A percentile compares a stretch with the other conserved stretches of the same genome.
These are phyloP conservation scores for Okamejei kenojei DNA, from an alignment of 2,797 vertebrate species.

Conservation along the genomic window DNA sequence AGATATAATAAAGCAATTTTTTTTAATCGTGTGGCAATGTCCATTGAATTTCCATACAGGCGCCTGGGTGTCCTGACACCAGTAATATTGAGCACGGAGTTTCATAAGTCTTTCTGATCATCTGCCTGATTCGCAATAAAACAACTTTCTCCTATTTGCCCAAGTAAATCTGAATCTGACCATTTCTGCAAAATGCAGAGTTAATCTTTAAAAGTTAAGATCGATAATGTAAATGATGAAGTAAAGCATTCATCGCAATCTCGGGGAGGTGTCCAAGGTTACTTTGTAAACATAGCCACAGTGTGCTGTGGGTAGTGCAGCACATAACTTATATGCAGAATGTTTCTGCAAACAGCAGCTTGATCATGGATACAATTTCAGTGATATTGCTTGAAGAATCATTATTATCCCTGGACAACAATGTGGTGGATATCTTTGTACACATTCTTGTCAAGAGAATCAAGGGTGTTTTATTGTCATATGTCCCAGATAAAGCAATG, in stretches of 20 bases:
- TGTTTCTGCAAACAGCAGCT: not conserved
- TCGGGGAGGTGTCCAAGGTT: no score
- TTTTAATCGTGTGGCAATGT: not conserved
- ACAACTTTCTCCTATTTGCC: not conserved
- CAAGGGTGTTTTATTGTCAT: no score
- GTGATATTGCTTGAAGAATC: not conserved
- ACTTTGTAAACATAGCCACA: not conserved
- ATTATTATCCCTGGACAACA: not conserved
- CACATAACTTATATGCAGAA: not conserved
- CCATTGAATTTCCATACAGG: not conserved
- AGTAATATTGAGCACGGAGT: not conserved
- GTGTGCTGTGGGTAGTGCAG: no score
- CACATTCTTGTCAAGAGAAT: no score
- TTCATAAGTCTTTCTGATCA: not conserved
- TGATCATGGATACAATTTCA: not conserved
- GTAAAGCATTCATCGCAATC: no score
- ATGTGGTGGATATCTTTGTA: not conserved
- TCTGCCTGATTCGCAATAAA: not conserved
- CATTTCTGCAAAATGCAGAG: not conserved
- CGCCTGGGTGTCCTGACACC: not conserved
- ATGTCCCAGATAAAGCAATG: no score
- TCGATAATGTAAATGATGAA: not conserved
- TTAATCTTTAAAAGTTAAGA: not conserved
- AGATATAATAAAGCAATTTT: not conserved
- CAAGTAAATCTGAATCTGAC: not conserved